phyloP scores from a whole-genome alignment of 92 coral and sea anemone genomes.

The Micromussa lordhowensis region DNA sequence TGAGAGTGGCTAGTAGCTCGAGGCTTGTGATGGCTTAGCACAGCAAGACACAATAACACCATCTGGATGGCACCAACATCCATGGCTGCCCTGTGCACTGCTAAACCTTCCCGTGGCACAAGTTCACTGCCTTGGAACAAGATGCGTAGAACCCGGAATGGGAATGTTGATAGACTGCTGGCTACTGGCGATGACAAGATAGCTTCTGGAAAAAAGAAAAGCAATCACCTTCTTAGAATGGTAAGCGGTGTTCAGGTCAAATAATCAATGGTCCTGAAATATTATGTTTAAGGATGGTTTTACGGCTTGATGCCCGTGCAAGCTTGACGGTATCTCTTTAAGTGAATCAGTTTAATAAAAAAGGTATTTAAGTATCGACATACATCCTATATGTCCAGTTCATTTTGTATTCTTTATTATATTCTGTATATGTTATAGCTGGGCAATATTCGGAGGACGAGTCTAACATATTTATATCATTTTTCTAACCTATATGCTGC shows the following conservation, averaged over 20 bases:
- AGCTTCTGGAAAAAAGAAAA: slow-evolving; percentile 56
- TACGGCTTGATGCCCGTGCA: too few relatives aligned
- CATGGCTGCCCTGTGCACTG: slow-evolving; percentile 79
- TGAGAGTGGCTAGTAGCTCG: slow-evolving; percentile 74
- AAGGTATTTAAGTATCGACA: background rate
- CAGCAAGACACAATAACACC: slow-evolving; percentile 89
- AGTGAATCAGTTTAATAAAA: background rate
- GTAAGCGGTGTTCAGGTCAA: background rate
- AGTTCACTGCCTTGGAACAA: slow-evolving; percentile 76
- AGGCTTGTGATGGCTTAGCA: slow-evolving; percentile 96
- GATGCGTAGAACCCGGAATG: slow-evolving; percentile 82
- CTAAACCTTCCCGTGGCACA: slow-evolving; percentile 61
- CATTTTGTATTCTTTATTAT: background rate
- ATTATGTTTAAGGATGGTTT: too few relatives aligned
- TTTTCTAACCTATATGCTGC: background rate
- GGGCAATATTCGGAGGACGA: background rate
- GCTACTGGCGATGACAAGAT: slow-evolving; percentile 83
- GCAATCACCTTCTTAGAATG: background rate
- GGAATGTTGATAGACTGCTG: slow-evolving; percentile 85
- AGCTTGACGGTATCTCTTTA: too few relatives aligned
- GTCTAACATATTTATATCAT: too few relatives aligned
- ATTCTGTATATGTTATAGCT: too few relatives aligned
- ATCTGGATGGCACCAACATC: slow-evolving; percentile 91
- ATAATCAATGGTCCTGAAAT: too few relatives aligned
- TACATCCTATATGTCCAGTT: background rate